These are phyloP conservation scores for Hyppa rectilinea DNA, from an alignment of 2,888 invertebrate genomes.

Conservation along the genomic window DNA sequence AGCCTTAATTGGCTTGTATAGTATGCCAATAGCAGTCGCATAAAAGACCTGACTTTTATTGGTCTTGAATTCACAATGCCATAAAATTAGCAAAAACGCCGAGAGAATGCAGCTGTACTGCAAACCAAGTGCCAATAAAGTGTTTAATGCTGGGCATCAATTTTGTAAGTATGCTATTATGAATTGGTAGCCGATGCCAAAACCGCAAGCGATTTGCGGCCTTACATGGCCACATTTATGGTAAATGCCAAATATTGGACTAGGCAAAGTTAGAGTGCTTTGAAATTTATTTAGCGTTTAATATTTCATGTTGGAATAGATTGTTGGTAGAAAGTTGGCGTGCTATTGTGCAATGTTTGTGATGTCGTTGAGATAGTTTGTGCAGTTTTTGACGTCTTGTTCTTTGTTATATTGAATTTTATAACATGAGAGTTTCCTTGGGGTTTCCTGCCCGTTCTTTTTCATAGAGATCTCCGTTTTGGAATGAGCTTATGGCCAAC, in stretches of 20 bases:
- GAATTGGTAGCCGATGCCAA: conserved; percentile 65
- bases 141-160: conserved; percentile 58
- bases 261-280: conserved; percentile 57
- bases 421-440: too few relatives aligned
- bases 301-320: conserved; percentile 60
- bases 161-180: conserved; percentile 64
- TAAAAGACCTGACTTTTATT: not conserved
- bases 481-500: too few relatives aligned
- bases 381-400: not conserved
- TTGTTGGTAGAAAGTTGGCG: conserved; percentile 47
- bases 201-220: conserved; percentile 69
- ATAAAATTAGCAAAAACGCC: conserved; percentile 18
- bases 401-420: too few relatives aligned
- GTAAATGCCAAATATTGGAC: conserved; percentile 64
- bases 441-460: too few relatives aligned
- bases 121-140: conserved; percentile 54
- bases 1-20: not conserved
- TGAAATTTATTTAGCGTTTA: conserved; percentile 64
- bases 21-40: not conserved
- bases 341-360: conserved; percentile 26
- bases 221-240: conserved; percentile 62
- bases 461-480: too few relatives aligned
- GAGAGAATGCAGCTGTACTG: conserved; percentile 27
- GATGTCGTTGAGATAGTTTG: not conserved
- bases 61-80: not conserved